Conservation (phyloP, 92 coral and sea anemone species). For the Metridium senile region DNA sequence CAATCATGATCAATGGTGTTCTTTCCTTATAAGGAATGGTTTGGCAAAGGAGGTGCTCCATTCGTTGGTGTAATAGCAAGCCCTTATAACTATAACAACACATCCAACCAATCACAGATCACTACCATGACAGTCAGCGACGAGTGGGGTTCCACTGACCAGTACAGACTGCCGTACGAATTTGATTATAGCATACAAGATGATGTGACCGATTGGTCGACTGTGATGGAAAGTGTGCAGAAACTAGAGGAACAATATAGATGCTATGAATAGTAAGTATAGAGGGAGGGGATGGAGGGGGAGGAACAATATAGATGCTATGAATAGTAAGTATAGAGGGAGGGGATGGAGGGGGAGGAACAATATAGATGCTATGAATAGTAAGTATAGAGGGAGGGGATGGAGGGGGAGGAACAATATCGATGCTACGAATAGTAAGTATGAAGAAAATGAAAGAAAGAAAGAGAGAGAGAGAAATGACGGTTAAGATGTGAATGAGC, state of each 20-base stretch:
- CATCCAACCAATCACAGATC: slow-evolving; percentile 84
- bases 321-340: neutral
- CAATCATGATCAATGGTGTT: too few relatives aligned
- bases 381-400: neutral
- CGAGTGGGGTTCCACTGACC: slow-evolving; percentile 79
- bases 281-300: neutral
- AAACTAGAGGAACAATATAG: slow-evolving; percentile 59
- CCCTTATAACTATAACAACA: slow-evolving; percentile 82
- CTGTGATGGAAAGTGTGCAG: slow-evolving; percentile 49
- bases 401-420: neutral
- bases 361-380: neutral
- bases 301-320: neutral
- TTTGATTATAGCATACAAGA: slow-evolving; percentile 67
- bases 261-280: slow-evolving; percentile 59
- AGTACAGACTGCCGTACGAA: slow-evolving; percentile 82
- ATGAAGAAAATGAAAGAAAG: neutral
- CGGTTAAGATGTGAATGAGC: too few relatives aligned
- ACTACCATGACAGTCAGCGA: slow-evolving; percentile 81
- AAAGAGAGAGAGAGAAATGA: too few relatives aligned
- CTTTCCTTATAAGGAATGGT: slow-evolving; percentile 69
- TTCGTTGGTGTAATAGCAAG: slow-evolving; percentile 85
- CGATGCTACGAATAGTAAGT: neutral
- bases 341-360: neutral
- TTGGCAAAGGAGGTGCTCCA: slow-evolving; percentile 87
- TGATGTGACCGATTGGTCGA: slow-evolving; percentile 39